These are phyloP conservation scores for Sisor rabdophorus DNA, from an alignment of 2,113 vertebrate species.

Conservation along the genomic window DNA sequence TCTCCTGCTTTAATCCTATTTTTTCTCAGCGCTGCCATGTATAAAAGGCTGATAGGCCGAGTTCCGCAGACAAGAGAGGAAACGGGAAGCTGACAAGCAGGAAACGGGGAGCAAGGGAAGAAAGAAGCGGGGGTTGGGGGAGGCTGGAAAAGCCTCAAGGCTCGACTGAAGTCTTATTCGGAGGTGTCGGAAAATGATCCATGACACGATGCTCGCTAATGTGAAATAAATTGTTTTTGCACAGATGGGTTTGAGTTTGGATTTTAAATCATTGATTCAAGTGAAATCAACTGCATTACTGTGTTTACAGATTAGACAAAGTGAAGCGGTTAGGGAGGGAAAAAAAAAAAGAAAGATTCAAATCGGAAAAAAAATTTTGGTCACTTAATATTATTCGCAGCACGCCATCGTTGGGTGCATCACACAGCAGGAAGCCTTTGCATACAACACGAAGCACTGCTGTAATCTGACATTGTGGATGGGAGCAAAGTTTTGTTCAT, in stretches of 20 bases:
- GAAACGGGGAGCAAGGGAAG: constrained; percentile 19
- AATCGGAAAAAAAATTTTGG: not conserved
- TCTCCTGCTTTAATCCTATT: constrained; percentile 48
- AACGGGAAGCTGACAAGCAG: constrained; percentile 37
- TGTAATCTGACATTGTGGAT: constrained; percentile 1
- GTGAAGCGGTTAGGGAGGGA: not conserved
- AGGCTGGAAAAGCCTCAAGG: constrained; percentile 35
- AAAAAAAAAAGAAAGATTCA: not conserved
- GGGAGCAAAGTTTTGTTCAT: constrained; percentile 10
- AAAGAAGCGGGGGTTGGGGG: not conserved
- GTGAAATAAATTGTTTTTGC: constrained; percentile 49
- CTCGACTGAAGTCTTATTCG: constrained; percentile 44
- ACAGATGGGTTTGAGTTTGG: constrained; percentile 31
- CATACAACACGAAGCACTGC: not conserved
- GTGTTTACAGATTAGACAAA: not conserved
- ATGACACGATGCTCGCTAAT: constrained; percentile 41
- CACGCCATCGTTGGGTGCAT: not conserved
- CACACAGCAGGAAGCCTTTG: not conserved
- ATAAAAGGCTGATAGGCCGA: constrained; percentile 43
- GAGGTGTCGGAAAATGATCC: constrained; percentile 50
- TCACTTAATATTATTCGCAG: not conserved
- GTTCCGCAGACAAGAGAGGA: constrained; percentile 33
- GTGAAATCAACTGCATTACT: constrained; percentile 28
- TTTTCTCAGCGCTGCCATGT: constrained; percentile 43
- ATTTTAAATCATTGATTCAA: constrained; percentile 41